phyloP scores from a whole-genome alignment of 2,113 vertebrate species.

The Otolemur garnettii region DNA sequence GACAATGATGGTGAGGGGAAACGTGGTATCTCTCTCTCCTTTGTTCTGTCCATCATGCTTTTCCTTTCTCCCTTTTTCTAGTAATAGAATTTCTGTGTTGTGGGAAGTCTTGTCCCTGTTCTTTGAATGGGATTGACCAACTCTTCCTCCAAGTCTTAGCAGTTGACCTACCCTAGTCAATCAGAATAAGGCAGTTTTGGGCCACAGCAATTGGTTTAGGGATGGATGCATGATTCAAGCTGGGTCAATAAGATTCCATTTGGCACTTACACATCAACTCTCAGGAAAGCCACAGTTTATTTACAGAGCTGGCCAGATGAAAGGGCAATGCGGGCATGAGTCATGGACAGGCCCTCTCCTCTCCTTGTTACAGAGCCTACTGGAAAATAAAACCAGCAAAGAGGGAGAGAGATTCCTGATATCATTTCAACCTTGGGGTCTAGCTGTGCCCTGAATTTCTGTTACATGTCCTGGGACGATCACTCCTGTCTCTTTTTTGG shows the following conservation, averaged over 20 bases:
- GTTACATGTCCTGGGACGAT: conserved; percentile 25
- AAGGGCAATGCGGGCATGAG: neutral
- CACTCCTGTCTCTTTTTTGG: neutral
- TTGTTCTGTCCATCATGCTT: neutral
- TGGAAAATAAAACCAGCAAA: neutral
- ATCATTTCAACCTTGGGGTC: neutral
- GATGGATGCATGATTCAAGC: neutral
- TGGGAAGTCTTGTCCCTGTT: neutral
- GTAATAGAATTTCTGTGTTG: neutral
- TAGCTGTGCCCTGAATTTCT: neutral
- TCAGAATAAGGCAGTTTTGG: conserved; percentile 12
- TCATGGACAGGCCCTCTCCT: neutral
- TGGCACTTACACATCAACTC: neutral
- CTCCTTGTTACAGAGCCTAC: neutral
- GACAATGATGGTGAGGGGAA: neutral
- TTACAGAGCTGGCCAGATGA: neutral
- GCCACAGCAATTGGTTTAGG: neutral
- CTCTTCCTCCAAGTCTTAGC: neutral
- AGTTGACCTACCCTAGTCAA: neutral
- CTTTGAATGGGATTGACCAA: neutral
- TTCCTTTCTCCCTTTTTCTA: neutral
- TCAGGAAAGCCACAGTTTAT: neutral
- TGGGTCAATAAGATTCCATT: neutral
- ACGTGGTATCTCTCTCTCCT: neutral
- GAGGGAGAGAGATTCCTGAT: neutral